Conservation (phyloP, 1,140 invertebrate species). For the Cotesia vestalis region DNA sequence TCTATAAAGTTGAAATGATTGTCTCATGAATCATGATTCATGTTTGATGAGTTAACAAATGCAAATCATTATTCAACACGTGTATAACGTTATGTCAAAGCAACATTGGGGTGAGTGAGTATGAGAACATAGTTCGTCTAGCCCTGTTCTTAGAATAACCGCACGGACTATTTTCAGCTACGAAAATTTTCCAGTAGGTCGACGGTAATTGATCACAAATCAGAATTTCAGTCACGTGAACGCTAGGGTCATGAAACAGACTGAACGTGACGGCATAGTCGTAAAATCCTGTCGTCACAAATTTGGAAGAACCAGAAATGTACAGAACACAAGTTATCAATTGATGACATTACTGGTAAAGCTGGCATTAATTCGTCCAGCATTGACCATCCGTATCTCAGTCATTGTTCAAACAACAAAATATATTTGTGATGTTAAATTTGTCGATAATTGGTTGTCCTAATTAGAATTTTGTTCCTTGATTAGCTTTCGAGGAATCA, state of each 20-base stretch:
- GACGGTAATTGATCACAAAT: constrained; percentile 30
- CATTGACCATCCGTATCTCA: too few relatives aligned
- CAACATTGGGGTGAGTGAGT: constrained; percentile 19
- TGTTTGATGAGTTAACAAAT: background rate
- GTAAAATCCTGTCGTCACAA: background rate
- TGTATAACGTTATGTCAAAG: constrained; percentile 32
- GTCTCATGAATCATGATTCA: background rate
- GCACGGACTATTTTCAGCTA: constrained; percentile 31
- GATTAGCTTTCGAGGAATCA: too few relatives aligned
- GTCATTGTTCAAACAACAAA: too few relatives aligned
- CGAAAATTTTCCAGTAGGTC: constrained; percentile 1
- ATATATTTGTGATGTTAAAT: too few relatives aligned
- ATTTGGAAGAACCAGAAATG: too few relatives aligned
- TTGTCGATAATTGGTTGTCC: too few relatives aligned
- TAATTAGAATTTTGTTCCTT: too few relatives aligned
- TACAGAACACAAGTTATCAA: too few relatives aligned
- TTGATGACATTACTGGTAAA: too few relatives aligned
- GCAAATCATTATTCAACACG: constrained; percentile 27
- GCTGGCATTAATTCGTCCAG: too few relatives aligned
- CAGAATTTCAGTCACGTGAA: constrained; percentile 49
- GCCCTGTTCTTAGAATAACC: constrained; percentile 38
- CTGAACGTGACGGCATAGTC: constrained; percentile 48
- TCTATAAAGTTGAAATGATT: constrained; percentile 1
- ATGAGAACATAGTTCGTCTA: constrained; percentile 47
- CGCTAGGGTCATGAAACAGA: constrained; percentile 27